Base-by-base conservation (phyloP, 1,140 invertebrate genomes). In the Drosophila sproati region DNA sequence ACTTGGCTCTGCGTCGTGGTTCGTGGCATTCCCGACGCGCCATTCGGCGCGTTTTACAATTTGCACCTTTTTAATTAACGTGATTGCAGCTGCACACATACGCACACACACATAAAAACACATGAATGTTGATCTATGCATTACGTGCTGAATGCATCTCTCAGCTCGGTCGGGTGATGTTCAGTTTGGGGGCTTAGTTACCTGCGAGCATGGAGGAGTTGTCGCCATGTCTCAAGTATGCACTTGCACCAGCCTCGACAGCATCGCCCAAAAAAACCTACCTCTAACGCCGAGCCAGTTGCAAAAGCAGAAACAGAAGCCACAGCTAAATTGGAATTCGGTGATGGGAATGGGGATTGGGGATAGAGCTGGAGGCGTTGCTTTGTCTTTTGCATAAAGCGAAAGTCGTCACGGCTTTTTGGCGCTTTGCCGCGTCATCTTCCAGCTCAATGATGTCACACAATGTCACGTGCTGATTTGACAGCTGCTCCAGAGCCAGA, bases 31-130 rank as follows among this genome's bases (percentile, higher is more conserved):
- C 80, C 79, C 77, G 68, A 79, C 75, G 73, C 78, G 72, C 52
- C 47, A 47, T 70, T 43, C 54, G 63, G 63, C 78, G 72, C 85
- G 50, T 87, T 91, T 91, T 89, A 91, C 91, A 92, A 91, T 92
- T 92, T 92, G 90, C 90, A 92, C 91, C 91, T 91, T 91, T 91
- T 91, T 91, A 91, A 91, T 91, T 91, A 91, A 91, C 90, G 91
- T 88, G 91, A 91, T 91, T 91, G 90, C 90, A 90, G 85, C 79
- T 59, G 61, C 66, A 80, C 77, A 66, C 70, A 32, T 52, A 55
- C 35, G 45, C 41, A 48, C 80, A 67, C 12, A 41, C 50, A 70
- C 47, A 56, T n/a, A 54, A 50, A 34, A 12, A 52, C 43, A 47
- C 34, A 48, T 62, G 59, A 51, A 57, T 62, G 77, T 80, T 89